Evolutionary conservation across 2,113 vertebrate species (phyloP).

Genomic region (Dunckerocampus dactyliophorus): DNA sequence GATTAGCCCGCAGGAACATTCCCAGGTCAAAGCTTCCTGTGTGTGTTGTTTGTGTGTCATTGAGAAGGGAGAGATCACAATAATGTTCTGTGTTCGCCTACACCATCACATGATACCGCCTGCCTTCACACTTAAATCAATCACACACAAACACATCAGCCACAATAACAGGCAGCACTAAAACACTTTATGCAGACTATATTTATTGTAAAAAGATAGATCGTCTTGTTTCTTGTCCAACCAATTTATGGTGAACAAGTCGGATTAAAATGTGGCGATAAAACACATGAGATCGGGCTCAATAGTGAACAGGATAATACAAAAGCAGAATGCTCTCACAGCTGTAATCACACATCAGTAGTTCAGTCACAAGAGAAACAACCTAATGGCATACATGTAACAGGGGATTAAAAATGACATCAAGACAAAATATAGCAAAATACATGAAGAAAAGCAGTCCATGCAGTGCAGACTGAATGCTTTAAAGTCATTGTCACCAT

Average conservation of each 20-base stretch:
- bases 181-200: neutral
- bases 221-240: neutral
- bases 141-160: constrained; percentile 6
- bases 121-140: constrained; percentile 47
- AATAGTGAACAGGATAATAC: constrained; percentile 28
- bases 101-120: constrained; percentile 58
- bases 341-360: constrained; percentile 47
- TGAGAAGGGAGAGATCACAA: constrained; percentile 39
- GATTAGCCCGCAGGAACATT: constrained; percentile 57
- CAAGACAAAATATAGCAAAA: constrained; percentile 1
- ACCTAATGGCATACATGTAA: constrained; percentile 12
- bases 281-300: constrained; percentile 22
- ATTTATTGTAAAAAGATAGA: neutral
- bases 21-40: constrained; percentile 43
- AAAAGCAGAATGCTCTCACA: constrained; percentile 8
- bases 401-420: constrained; percentile 10
- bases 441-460: constrained; percentile 3
- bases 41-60: constrained; percentile 29
- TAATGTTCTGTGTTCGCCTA: constrained; percentile 40
- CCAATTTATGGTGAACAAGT: constrained; percentile 15
- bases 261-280: constrained; percentile 13
- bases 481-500: constrained; percentile 16
- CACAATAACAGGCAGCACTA: constrained; percentile 12
- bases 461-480: neutral
- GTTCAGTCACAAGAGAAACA: constrained; percentile 39